These are phyloP conservation scores for Eulemur macaco DNA, from an alignment of 2,113 vertebrate genomes.

Conservation along the genomic window DNA sequence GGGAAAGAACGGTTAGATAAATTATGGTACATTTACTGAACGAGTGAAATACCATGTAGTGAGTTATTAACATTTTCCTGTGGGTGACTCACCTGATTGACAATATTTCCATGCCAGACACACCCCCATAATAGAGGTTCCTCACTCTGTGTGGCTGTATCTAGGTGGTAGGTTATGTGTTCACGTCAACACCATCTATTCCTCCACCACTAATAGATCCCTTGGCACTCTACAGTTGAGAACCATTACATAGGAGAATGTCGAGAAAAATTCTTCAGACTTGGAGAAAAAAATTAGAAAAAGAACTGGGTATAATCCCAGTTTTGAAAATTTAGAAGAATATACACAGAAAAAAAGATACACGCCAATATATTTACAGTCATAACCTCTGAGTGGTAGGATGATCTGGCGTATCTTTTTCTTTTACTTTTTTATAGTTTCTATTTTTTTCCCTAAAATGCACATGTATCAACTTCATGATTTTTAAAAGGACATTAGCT, in stretches of 20 bases:
- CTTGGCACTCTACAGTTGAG: neutral
- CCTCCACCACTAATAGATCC: neutral
- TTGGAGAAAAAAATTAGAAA: neutral
- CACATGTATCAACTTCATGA: neutral
- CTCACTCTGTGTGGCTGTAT: neutral
- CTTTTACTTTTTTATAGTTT: neutral
- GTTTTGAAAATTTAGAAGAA: constrained; percentile 37
- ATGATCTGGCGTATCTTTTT: neutral
- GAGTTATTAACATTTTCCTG: constrained; percentile 2
- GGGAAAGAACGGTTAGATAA: neutral
- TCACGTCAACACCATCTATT: neutral
- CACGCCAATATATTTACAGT: neutral
- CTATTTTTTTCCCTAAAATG: neutral
- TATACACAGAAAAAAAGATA: neutral
- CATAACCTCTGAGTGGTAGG: neutral
- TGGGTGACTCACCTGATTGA: neutral
- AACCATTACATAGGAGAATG: neutral
- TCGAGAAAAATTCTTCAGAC: neutral
- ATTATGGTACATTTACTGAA: constrained; percentile 16
- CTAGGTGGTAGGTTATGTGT: neutral
- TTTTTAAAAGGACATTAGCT: neutral
- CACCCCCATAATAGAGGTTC: neutral
- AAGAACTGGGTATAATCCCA: neutral
- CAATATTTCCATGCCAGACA: neutral
- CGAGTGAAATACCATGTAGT: neutral